These are phyloP conservation scores for Fratercula arctica DNA, from an alignment of 2,797 vertebrate genomes.

Conservation along the genomic window DNA sequence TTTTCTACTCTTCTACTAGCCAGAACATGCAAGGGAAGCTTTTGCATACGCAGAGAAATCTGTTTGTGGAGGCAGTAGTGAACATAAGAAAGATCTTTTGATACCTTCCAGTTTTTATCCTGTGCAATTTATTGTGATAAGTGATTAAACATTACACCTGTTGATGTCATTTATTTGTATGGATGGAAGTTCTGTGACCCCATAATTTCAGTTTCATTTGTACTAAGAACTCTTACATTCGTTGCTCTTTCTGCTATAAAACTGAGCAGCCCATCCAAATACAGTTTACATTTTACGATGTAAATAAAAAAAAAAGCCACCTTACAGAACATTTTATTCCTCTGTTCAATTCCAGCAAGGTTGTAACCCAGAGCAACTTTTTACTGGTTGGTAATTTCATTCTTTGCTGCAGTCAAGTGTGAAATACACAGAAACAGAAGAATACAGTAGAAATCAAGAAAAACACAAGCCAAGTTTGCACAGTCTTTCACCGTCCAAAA, in stretches of 20 bases:
- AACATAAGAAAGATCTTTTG: not conserved
- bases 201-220: not conserved
- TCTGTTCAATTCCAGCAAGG: not conserved
- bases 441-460: not conserved
- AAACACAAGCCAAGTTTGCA: not conserved
- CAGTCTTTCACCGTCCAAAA: not conserved
- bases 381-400: not conserved
- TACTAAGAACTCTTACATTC: not conserved
- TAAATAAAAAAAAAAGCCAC: not conserved
- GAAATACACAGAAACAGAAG: not conserved
- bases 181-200: not conserved
- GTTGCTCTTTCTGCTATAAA: not conserved
- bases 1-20: not conserved
- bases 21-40: not conserved
- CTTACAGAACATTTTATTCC: not conserved
- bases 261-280: not conserved
- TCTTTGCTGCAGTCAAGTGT: not conserved
- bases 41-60: not conserved
- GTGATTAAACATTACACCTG: not conserved
- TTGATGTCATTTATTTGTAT: not conserved
- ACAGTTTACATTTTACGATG: not conserved
- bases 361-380: not conserved
- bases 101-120: not conserved
- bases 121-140: not conserved
- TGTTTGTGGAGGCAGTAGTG: not conserved